Conservation (phyloP, 2,113 vertebrate genomes). For the Jacana jacana region DNA sequence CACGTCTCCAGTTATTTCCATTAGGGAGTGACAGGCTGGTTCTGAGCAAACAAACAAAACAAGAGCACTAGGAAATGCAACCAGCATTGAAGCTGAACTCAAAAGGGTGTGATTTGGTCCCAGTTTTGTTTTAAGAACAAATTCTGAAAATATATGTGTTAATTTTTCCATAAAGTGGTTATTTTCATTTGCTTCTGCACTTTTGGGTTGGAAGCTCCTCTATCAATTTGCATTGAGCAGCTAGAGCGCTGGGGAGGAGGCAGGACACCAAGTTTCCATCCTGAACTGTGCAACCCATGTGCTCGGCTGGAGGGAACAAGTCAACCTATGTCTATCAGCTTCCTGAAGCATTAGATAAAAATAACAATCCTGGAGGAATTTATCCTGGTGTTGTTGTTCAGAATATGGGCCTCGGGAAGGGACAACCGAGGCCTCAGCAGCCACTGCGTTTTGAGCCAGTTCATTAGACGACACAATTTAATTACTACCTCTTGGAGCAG, state of each 20-base stretch:
- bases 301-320: not conserved
- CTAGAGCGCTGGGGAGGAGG: not conserved
- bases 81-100: not conserved
- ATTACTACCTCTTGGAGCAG: not conserved
- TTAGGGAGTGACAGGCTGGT: not conserved
- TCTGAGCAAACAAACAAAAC: not conserved
- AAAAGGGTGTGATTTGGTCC: not conserved
- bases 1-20: slow-evolving; percentile 2
- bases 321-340: not conserved
- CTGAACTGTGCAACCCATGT: not conserved
- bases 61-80: not conserved
- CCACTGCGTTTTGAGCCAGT: not conserved
- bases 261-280: not conserved
- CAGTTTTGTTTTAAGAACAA: not conserved
- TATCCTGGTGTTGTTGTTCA: not conserved
- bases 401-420: not conserved
- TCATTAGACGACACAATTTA: not conserved
- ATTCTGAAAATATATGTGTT: not conserved
- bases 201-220: not conserved
- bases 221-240: not conserved
- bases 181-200: not conserved
- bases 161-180: not conserved
- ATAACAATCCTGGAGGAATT: not conserved
- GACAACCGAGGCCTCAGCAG: not conserved
- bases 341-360: not conserved